Base-by-base conservation (phyloP, 2,797 vertebrate species). In the Diplodus puntazzo region DNA sequence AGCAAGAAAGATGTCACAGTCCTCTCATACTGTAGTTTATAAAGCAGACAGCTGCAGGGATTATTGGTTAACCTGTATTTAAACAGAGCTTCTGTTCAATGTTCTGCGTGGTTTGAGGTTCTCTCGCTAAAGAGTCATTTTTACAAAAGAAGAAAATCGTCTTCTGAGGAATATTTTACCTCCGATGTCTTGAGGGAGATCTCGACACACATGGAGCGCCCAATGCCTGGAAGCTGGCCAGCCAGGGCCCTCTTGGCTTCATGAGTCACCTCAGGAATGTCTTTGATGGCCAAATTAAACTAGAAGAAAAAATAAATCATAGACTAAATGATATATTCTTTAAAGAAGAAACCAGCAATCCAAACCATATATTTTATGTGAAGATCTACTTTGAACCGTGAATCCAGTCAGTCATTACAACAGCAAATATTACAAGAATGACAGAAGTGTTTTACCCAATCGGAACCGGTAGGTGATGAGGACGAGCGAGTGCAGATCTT, bases 251-350 rank as follows among this genome's bases (percentile, higher is more conserved):
- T 99, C 93, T 99, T 99, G 74, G 98, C 98, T 95, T 99, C 98
- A 98, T 99, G 98, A 60, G 97, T 99, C 79, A 99, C 98, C 89
- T 99, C 98, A 62, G 98, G 97, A 92, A 99, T 99, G 85, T 99
- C 98, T 95, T 99, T 99, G 88, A 99, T 99, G 79, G 98, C 98
- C 88, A 99, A 93, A 88, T 99, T 99, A 90, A 99, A 99, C 98
- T 99, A 87, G 46, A 89, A 81, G 46, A 87, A 88, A 34, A 34
- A 34, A 34, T 3, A 34, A 48, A 65, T 0, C 50, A 42, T 2
- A 12, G 74, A 18, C 3, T 20, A 34, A 54, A 63, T 12, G 0
- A 49, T 3, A 20, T 27, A 30, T 21, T 52, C 48, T 43, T 59
- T 16, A 30, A 0, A 43, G 16, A 34, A 9, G 0, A 63, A 71